Percentiles rank a stretch among this genome's conserved stretches.
phyloP scores from a whole-genome alignment of 2,113 vertebrate species.

The Mormoops blainvillei region DNA sequence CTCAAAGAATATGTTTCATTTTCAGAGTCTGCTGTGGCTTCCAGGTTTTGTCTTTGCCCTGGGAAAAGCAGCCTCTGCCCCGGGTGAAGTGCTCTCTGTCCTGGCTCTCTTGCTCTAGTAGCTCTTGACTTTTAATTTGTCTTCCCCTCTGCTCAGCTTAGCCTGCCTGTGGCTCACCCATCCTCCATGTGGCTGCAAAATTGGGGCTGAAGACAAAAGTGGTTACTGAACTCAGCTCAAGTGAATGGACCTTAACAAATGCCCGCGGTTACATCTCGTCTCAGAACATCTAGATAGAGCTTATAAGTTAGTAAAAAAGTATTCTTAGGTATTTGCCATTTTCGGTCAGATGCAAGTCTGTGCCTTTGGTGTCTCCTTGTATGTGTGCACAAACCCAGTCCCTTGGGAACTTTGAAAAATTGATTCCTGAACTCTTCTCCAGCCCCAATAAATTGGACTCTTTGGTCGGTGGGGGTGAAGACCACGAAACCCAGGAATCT shows the following conservation, averaged over 20 bases:
- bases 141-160: constrained; percentile 15
- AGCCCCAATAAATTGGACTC: not conserved
- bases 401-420: not conserved
- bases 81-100: not conserved
- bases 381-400: not conserved
- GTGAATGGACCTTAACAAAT: not conserved
- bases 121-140: constrained; percentile 34
- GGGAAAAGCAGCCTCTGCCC: not conserved
- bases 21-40: not conserved
- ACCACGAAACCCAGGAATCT: not conserved
- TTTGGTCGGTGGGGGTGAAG: not conserved
- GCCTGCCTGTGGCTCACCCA: not conserved
- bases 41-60: not conserved
- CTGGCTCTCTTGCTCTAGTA: not conserved
- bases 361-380: not conserved
- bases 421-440: not conserved
- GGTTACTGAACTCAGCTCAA: not conserved
- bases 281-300: not conserved
- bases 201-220: not conserved
- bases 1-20: not conserved
- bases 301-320: not conserved
- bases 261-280: not conserved
- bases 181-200: not conserved
- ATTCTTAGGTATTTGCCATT: not conserved
- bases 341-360: not conserved